These are phyloP conservation scores for Anthrax anthrax DNA, from an alignment of 2,888 invertebrate species.

Conservation along the genomic window DNA sequence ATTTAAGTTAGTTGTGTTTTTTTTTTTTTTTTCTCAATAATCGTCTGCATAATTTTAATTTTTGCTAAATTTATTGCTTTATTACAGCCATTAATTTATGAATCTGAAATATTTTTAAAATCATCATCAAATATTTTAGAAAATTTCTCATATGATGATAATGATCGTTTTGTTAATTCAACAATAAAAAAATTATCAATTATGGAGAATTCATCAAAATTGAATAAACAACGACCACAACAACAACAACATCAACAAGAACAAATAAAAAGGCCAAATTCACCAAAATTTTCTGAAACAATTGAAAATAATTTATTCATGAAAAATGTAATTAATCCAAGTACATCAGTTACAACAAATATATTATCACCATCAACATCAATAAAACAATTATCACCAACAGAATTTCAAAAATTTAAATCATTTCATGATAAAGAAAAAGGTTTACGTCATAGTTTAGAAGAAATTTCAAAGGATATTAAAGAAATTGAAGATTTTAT, in stretches of 20 bases:
- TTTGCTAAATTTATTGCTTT: background rate
- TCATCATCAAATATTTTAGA: conserved; percentile 33
- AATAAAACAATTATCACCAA: too few relatives aligned
- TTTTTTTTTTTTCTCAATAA: background rate
- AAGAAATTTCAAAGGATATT: conserved; percentile 33
- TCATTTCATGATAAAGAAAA: conserved; percentile 18
- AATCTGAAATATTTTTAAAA: conserved; percentile 23
- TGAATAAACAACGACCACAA: conserved; percentile 10
- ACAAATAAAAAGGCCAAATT: conserved; percentile 16
- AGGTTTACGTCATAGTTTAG: conserved; percentile 30
- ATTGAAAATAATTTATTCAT: conserved; percentile 31
- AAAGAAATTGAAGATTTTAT: conserved; percentile 34
- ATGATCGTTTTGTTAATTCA: conserved; percentile 4
- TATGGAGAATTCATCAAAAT: conserved; percentile 8
- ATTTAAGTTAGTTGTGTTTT: too few relatives aligned
- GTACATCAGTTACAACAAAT: conserved; percentile 13
- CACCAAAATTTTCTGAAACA: conserved; percentile 29
- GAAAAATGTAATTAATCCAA: conserved; percentile 23
- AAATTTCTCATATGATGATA: conserved; percentile 30
- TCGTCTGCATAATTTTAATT: too few relatives aligned
- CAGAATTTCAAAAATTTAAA: background rate
- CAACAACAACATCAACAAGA: conserved; percentile 15
- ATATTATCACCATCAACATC: background rate
- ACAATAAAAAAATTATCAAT: background rate
- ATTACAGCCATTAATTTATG: conserved; percentile 15